Base-by-base conservation (phyloP, 2,113 vertebrate genomes). In the Chloroceryle aenea region DNA sequence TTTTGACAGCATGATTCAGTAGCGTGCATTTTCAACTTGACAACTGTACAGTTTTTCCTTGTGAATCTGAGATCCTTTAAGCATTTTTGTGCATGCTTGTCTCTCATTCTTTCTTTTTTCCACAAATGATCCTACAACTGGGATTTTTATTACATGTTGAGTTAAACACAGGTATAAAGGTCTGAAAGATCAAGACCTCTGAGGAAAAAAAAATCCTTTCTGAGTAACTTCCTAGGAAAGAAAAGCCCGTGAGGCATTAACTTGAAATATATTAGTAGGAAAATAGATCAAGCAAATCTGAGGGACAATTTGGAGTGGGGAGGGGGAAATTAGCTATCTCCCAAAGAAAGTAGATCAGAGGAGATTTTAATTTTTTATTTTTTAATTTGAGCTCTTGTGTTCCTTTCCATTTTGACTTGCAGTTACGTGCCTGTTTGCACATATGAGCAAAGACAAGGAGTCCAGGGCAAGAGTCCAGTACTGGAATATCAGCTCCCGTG, bases 111-210 rank as follows among this genome's bases (percentile, higher is more conserved):
- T 76, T 40, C 30, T 25, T 50, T 45, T 25, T 25, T 13, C 48
- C 85, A 84, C 75, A 93, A 93, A 84, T 59, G 88, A 86, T 67
- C 38, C 63, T 92, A 34, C 88, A 81, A 26, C 73, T 85, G 81
- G 87, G 91, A 89, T 68, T 95, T 95, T 75, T 78, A 80, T 90
- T 21, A 30, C 32, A 16, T 56, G 19, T 92, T 64, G 62, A 82
- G 77, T 85, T 92, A 96, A 95, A 91, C 30, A 53, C 38, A 67
- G 72, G 83, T 86, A 62, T 61, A 91, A 91, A 76, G 73, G 84
- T 94, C 91, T 96, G 62, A 92, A 95, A 89, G 74, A 95, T 92
- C 93, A 91, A 91, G 94, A 92, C 84, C 73, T 95, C 78, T 78
- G 73, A 78, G 77, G 55, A 23, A 26, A 38, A 64, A 78, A 73